Percentiles rank a stretch among this genome's conserved stretches.
phyloP scores from a whole-genome alignment of 2,888 invertebrate species.

The Pristionchus mayeri region DNA sequence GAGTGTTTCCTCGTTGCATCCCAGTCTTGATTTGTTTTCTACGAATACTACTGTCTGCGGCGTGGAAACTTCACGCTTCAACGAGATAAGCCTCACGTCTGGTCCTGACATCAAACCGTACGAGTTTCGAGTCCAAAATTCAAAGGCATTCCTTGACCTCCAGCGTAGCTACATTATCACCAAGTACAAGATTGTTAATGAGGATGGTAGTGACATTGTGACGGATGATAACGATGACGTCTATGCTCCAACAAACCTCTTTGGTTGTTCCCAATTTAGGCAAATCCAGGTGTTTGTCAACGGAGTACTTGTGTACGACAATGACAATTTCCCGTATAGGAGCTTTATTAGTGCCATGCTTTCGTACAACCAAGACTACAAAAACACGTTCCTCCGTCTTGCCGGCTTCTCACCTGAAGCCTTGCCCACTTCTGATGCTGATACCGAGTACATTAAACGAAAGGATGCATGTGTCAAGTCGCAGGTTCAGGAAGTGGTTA shows the following conservation, averaged over 20 bases:
- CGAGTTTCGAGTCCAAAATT: not conserved
- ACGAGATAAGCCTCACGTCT: not conserved
- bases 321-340: slow-evolving; percentile 9
- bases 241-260: not conserved
- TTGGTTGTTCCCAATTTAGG: not conserved
- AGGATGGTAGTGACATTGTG: not conserved
- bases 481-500: not conserved
- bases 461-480: not conserved
- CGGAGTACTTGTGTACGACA: not conserved
- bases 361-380: not conserved
- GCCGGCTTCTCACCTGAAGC: not conserved
- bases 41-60: not conserved
- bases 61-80: not conserved
- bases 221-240: not conserved
- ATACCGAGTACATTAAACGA: not conserved
- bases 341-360: not conserved
- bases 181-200: not conserved
- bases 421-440: not conserved
- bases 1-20: not conserved
- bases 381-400: not conserved
- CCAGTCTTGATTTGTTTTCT: not conserved
- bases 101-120: not conserved
- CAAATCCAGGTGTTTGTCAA: not conserved
- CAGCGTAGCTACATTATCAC: not conserved
- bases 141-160: slow-evolving; percentile 21